Percentiles rank a stretch among this genome's conserved stretches.
phyloP scores from a whole-genome alignment of 2,113 vertebrate genomes.

The Argyrosomus japonicus region DNA sequence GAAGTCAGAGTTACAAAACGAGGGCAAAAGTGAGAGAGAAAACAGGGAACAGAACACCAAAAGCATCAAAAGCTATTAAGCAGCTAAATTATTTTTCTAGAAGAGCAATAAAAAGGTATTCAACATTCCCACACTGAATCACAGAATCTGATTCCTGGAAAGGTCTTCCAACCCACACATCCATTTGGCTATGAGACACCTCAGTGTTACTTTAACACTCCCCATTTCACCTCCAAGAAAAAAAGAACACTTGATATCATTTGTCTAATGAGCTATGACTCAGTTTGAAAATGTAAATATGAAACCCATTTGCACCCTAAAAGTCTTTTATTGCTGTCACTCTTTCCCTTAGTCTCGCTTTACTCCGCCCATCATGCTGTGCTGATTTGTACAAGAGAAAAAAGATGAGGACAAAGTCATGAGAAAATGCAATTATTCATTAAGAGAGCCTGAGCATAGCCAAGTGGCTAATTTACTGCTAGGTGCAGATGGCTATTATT shows the following conservation, averaged over 20 bases:
- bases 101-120: slow-evolving; percentile 65
- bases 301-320: slow-evolving; percentile 47
- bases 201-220: slow-evolving; percentile 30
- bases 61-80: slow-evolving; percentile 61
- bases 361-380: slow-evolving; percentile 3
- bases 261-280: slow-evolving; percentile 66
- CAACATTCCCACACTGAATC: slow-evolving; percentile 61
- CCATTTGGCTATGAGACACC: slow-evolving; percentile 36
- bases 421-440: slow-evolving; percentile 50
- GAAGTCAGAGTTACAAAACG: slow-evolving; percentile 56
- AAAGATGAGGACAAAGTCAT: slow-evolving; percentile 26
- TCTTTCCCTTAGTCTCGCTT: not conserved
- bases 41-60: slow-evolving; percentile 34
- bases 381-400: slow-evolving; percentile 14
- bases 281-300: slow-evolving; percentile 51
- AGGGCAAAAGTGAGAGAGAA: slow-evolving; percentile 32
- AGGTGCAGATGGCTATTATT: slow-evolving; percentile 18
- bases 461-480: slow-evolving; percentile 26
- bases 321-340: slow-evolving; percentile 39
- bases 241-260: slow-evolving; percentile 55
- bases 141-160: slow-evolving; percentile 58
- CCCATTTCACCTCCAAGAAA: slow-evolving; percentile 52
- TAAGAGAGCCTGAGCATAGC: slow-evolving; percentile 24
- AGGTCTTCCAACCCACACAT: slow-evolving; percentile 57
- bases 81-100: slow-evolving; percentile 60